Conservation (phyloP, 2,888 invertebrate species). For the Cancer borealis region DNA sequence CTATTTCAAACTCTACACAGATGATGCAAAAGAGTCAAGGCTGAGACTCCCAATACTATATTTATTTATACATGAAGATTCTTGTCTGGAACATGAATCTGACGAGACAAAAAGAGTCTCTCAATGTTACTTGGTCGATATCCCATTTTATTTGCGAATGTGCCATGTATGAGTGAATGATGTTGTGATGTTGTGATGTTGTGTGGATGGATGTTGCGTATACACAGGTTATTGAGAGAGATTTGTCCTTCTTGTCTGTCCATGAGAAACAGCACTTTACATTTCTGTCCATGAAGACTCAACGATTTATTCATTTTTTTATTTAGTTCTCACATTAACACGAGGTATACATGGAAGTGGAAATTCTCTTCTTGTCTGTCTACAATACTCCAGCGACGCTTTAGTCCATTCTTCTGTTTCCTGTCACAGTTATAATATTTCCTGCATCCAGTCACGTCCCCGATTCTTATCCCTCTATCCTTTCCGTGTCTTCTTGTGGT, state of each 20-base stretch:
- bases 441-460: not conserved
- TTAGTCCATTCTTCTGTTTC: slow-evolving; percentile 20
- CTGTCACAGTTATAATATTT: not conserved
- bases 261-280: not conserved
- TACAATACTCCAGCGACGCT: not conserved
- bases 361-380: slow-evolving; percentile 36
- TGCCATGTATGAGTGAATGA: slow-evolving; percentile 17
- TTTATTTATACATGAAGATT: not conserved
- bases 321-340: not conserved
- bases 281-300: slow-evolving; percentile 44
- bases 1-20: slow-evolving; percentile 43
- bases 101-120: slow-evolving; percentile 64
- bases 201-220: not conserved
- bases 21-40: slow-evolving; percentile 34
- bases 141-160: slow-evolving; percentile 37
- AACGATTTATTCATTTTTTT: not conserved
- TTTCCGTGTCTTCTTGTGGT: slow-evolving; percentile 41
- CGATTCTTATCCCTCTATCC: not conserved
- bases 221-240: not conserved
- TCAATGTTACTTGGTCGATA: slow-evolving; percentile 76
- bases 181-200: slow-evolving; percentile 17
- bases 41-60: slow-evolving; percentile 20
- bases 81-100: not conserved
- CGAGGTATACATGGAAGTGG: not conserved
- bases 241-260: slow-evolving; percentile 28